Evolutionary conservation across 2,797 vertebrate genomes (phyloP), one percentile per base, ranked within the genome.

Genomic region (Gallinago stenura): DNA sequence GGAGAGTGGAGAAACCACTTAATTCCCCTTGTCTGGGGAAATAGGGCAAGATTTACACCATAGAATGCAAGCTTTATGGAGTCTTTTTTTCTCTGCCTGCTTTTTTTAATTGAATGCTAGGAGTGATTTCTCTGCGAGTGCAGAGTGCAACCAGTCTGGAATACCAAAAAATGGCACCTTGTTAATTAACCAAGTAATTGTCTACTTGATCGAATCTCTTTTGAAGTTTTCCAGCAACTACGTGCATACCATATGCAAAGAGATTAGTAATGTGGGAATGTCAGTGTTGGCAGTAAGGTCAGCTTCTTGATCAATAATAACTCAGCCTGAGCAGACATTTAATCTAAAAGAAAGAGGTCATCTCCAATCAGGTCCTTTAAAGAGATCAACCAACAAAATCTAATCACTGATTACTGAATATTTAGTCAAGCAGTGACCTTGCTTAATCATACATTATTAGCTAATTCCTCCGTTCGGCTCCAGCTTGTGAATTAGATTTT

Each of bases 341-440:
- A 96, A 97, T 97, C 95, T 97, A 91, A 97, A 98, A 96, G 93
- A 97, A 95, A 97, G 97, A 97, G 97, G 95, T 97, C 95, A 92
- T 97, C 94, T 97, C 76, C 95, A 96, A 93, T 97, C 96, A 96
- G 86, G 87, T 96, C 76, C 82, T 96, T 97, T 89, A 93, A 96
- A 97, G 96, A 97, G 94, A 97, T 96, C 28, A 71, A 95, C 93
- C 84, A 83, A 80, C 91, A 80, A 86, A 87, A 85, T 61, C 78
- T 96, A 95, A 98, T 97, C 93, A 93, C 95, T 94, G 97, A 94
- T 95, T 93, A 85, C 91, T 2, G 70, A 93, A 93, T 94, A 83
- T 95, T 96, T 97, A 97, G 96, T 94, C 91, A 71, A 80, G 60
- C 66, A 94, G 78, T 97, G 97, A 96, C 95, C 94, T 97, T 94